Percentiles rank a stretch among this genome's conserved stretches.
Conservation (phyloP, 2,113 vertebrate genomes). For the Sphyrna mokarran region DNA sequence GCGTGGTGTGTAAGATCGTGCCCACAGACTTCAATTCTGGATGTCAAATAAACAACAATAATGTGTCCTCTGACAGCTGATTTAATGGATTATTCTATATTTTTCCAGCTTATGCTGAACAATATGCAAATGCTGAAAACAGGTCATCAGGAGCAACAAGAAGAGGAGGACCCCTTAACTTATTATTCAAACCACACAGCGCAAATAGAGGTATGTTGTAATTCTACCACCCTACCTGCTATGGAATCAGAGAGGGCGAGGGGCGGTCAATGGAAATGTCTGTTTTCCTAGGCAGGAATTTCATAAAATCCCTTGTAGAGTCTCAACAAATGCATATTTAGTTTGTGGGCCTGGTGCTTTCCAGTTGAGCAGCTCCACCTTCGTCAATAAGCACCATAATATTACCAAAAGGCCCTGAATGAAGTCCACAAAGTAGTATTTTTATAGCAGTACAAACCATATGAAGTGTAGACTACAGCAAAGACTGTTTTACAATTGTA, state of each 20-base stretch:
- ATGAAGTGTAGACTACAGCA: neutral
- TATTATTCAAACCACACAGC: constrained; percentile 80
- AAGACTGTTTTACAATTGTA: neutral
- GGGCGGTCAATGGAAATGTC: too few relatives aligned
- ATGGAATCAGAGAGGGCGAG: too few relatives aligned
- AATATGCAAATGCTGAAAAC: constrained; percentile 90
- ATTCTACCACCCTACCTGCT: too few relatives aligned
- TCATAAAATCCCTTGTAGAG: neutral
- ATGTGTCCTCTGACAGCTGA: constrained; percentile 85
- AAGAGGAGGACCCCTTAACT: constrained; percentile 78
- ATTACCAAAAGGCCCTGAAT: neutral
- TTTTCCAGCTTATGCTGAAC: constrained; percentile 79
- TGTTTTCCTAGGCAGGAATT: too few relatives aligned
- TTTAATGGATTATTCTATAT: neutral
- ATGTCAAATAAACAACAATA: constrained; percentile 63
- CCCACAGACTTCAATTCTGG: neutral
- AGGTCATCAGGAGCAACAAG: constrained; percentile 60
- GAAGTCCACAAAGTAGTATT: neutral
- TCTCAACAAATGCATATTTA: neutral
- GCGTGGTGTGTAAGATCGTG: too few relatives aligned
- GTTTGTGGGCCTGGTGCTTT: too few relatives aligned
- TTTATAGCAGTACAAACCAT: neutral
- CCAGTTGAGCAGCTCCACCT: neutral
- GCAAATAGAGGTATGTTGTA: constrained; percentile 74
- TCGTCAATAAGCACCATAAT: neutral